These are phyloP conservation scores for Drosophila cognata DNA, from an alignment of 2,888 invertebrate genomes.

Conservation along the genomic window DNA sequence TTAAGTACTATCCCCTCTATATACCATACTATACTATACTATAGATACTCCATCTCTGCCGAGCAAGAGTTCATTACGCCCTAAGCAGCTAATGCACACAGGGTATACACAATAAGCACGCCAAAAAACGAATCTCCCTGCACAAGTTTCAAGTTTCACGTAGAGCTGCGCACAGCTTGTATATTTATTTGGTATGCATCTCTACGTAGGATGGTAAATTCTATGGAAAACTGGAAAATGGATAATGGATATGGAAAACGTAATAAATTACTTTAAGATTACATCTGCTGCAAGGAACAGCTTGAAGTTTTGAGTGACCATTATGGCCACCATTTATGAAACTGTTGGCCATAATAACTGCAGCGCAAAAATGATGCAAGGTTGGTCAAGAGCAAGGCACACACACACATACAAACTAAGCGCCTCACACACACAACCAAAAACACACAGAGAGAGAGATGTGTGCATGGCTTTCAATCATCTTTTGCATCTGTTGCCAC, in stretches of 20 bases:
- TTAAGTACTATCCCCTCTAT: not conserved
- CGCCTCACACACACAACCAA: constrained; percentile 1
- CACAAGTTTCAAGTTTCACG: constrained; percentile 41
- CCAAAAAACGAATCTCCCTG: constrained; percentile 14
- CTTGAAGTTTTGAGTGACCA: not conserved
- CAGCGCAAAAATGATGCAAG: constrained; percentile 66
- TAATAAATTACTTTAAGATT: not conserved
- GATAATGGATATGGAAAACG: too few relatives aligned
- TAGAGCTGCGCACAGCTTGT: constrained; percentile 45
- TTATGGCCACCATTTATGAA: constrained; percentile 22
- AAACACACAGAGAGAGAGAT: not conserved
- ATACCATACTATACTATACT: not conserved
- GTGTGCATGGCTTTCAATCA: constrained; percentile 45
- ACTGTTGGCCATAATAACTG: constrained; percentile 60
- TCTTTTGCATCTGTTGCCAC: constrained; percentile 46
- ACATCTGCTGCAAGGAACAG: not conserved
- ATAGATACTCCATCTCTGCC: not conserved
- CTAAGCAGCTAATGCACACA: not conserved
- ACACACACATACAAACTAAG: constrained; percentile 19
- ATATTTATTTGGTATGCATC: constrained; percentile 23
- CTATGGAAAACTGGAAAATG: not conserved
- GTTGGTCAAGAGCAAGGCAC: constrained; percentile 29
- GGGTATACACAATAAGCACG: constrained; percentile 21
- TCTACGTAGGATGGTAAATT: constrained; percentile 23
- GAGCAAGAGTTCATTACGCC: not conserved